Evolutionary conservation across 2,888 invertebrate species (phyloP).

Genomic region (Drosophila helvetica): DNA sequence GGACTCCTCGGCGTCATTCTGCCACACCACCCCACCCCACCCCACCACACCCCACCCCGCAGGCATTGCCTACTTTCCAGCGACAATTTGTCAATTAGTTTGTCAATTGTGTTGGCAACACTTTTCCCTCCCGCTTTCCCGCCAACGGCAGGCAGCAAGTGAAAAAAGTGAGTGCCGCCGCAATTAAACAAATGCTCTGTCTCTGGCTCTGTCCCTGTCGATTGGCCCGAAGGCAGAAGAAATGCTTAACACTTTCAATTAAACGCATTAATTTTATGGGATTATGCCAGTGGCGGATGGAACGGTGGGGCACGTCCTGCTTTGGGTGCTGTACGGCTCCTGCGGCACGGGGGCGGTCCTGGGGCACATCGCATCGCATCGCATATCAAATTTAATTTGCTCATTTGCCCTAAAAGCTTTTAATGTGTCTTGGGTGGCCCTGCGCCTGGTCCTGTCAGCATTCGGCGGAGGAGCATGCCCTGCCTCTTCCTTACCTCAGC

Average conservation of each 20-base stretch:
- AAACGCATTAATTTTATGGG: constrained; percentile 78
- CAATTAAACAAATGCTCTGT: constrained; percentile 65
- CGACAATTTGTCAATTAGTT: constrained; percentile 71
- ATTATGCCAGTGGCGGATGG: constrained; percentile 46
- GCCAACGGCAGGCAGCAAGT: neutral
- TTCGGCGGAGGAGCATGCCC: constrained; percentile 5
- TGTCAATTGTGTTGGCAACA: constrained; percentile 59
- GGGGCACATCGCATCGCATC: constrained; percentile 36
- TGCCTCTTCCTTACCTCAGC: constrained; percentile 55
- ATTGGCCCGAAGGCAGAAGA: constrained; percentile 52
- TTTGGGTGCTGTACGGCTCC: neutral
- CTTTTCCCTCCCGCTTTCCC: constrained; percentile 34
- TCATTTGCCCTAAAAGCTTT: constrained; percentile 80
- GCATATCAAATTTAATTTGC: constrained; percentile 80
- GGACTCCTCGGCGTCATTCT: neutral
- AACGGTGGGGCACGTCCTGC: constrained; percentile 1
- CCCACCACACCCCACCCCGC: neutral
- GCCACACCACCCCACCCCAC: neutral
- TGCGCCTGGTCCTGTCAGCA: neutral
- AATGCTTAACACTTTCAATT: constrained; percentile 77
- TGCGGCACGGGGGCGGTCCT: neutral
- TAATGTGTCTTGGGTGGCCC: constrained; percentile 69
- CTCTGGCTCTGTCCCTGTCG: neutral
- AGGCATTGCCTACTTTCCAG: constrained; percentile 41
- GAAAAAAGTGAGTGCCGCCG: constrained; percentile 19